Evolutionary conservation across 2,888 invertebrate genomes (phyloP).

Genomic region (Andrena minutula): DNA sequence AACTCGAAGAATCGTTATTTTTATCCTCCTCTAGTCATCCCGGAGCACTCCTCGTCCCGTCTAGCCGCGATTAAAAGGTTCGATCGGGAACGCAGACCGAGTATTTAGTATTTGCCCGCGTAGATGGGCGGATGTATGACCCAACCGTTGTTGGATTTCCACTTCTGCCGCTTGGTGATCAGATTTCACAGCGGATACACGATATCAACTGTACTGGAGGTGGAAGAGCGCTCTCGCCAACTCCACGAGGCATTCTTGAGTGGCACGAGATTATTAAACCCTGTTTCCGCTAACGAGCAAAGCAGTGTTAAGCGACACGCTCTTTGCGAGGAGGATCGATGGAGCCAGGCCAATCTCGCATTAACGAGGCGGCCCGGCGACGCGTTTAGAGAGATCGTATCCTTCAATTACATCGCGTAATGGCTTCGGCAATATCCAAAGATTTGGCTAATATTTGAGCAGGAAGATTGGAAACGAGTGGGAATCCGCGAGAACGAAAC

Average conservation of each 20-base stretch:
- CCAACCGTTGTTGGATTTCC: neutral
- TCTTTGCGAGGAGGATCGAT: neutral
- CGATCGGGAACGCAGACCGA: neutral
- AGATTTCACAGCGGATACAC: neutral
- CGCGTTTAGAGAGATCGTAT: constrained; percentile 10
- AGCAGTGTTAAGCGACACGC: neutral
- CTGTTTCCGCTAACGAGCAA: neutral
- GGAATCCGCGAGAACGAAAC: neutral
- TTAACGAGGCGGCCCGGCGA: neutral
- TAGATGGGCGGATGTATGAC: neutral
- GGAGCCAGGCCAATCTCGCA: neutral
- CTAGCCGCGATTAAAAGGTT: neutral
- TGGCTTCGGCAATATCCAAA: constrained; percentile 24
- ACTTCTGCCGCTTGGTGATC: neutral
- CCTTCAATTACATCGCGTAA: constrained; percentile 33
- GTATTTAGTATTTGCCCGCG: neutral
- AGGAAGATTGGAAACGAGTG: constrained; percentile 43
- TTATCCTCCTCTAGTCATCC: constrained; percentile 1
- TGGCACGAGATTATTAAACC: neutral
- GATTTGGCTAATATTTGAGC: constrained; percentile 51
- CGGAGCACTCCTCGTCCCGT: neutral
- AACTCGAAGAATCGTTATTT: constrained; percentile 44
- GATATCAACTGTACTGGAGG: neutral
- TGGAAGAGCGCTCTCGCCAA: too few species aligned
- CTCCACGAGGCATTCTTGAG: too few species aligned